Conservation (phyloP, 1,140 invertebrate species). For the Panulirus ornatus region DNA sequence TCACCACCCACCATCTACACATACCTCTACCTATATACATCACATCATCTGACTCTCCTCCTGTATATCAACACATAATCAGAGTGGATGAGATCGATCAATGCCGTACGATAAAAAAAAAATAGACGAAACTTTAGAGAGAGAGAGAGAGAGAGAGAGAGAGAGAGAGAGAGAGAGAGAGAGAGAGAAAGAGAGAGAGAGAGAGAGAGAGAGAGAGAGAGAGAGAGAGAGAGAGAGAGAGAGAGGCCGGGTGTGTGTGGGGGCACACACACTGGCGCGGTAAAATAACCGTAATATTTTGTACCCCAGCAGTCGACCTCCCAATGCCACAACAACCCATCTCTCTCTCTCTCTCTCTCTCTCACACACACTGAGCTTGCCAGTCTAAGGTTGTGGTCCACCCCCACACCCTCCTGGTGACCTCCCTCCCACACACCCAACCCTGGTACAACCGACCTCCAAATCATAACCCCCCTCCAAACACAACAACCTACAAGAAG, state of each 20-base stretch:
- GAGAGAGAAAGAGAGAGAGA: not conserved
- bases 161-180: not conserved
- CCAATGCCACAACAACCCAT: not conserved
- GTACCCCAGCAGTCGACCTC: not conserved
- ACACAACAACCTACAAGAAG: not conserved
- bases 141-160: not conserved
- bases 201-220: not conserved
- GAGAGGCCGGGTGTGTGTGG: not conserved
- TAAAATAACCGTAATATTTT: slow-evolving; percentile 47
- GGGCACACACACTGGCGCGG: not conserved
- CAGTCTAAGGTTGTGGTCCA: no score
- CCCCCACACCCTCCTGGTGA: no score
- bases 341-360: not conserved
- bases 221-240: not conserved
- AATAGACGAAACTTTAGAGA: not conserved
- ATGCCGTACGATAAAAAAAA: not conserved
- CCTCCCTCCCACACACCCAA: no score
- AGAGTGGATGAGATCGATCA: not conserved
- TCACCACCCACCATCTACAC: no score
- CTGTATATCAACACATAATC: no score
- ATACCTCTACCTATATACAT: no score
- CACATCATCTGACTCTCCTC: no score
- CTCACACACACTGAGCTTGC: not conserved
- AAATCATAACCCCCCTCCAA: not conserved
- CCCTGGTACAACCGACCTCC: not conserved